phyloP scores from a whole-genome alignment of 2,888 invertebrate genomes.

The Plagiodera versicolora region DNA sequence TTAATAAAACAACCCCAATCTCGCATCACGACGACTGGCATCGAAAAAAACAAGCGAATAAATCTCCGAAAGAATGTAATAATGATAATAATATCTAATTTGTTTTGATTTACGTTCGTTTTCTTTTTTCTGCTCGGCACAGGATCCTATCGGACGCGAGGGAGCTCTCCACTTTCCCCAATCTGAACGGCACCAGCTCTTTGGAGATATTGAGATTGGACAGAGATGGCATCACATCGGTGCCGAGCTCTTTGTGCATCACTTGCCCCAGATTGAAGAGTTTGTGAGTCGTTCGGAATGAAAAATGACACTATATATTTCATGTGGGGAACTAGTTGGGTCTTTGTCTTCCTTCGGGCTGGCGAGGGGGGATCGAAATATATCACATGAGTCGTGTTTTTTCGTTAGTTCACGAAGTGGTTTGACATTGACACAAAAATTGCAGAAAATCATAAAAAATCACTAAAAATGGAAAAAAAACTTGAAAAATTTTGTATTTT shows the following conservation, averaged over 20 bases:
- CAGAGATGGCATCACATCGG: constrained; percentile 72
- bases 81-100: constrained; percentile 34
- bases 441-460: no score
- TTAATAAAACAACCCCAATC: constrained; percentile 17
- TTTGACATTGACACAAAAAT: no score
- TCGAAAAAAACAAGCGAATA: constrained; percentile 27
- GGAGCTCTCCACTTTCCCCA: constrained; percentile 77
- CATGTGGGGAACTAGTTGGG: no score
- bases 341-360: no score
- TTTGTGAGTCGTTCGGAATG: constrained; percentile 67
- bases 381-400: no score
- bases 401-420: no score
- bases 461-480: no score
- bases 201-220: constrained; percentile 82
- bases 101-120: constrained; percentile 32
- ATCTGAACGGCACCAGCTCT: constrained; percentile 76
- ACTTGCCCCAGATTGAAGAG: constrained; percentile 79
- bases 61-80: constrained; percentile 28
- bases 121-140: no score
- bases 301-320: neutral
- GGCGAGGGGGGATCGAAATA: no score
- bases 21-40: constrained; percentile 12
- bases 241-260: constrained; percentile 75
- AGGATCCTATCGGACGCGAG: constrained; percentile 87
- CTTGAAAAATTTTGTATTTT: no score